Base-by-base conservation (phyloP, 1,140 invertebrate species). In the Zaprionus gabonicus region DNA sequence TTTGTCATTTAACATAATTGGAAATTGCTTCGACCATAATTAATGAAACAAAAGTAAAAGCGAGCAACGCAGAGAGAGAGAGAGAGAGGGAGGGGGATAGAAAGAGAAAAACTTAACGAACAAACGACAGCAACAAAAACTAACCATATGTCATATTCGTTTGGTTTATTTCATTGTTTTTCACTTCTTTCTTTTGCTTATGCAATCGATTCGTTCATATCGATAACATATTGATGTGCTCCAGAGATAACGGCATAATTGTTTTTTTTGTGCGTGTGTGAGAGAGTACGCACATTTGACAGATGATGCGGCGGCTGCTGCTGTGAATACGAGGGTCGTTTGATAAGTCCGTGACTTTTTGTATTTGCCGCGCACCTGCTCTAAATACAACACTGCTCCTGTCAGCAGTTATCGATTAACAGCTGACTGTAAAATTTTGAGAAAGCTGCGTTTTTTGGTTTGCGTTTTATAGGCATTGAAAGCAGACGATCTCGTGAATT, bases 21-120 rank as follows among this genome's bases (percentile, higher is more conserved):
- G 74, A 80, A 83, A 82, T 63, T 67, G 63, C 25, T 65, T 59
- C 55, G 55, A 64, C 56, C 51, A 57, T 84, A 84, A 81, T 84
- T 84, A 84, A 84, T 84, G 69, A 82, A 76, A 80, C 69, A 86
- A 86, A 86, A 86, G 80, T 84, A 84, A 84, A 84, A 84, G 81
- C 75, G 67, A 46, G 36, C 56, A 57, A 56, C 28, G 20, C 9
- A 60, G 9, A 60, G 1, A 17, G 7, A 59, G 58, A 58, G 17
- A 56, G n/a, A 27, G 4, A 20, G 13, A 41, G 27, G 1, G 27
- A 0, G 27, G 23, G 23, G 23, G 23, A 2, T 20, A 23, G 23
- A 38, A 3, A 36, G 5, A 64, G 38, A 64, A 58, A 27, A 68
- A 34, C 41, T 38, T 0, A 38, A 38, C 36, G 13, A 38, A 38